Conservation (phyloP, 2,113 vertebrate species). For the Phodopus roborovskii region DNA sequence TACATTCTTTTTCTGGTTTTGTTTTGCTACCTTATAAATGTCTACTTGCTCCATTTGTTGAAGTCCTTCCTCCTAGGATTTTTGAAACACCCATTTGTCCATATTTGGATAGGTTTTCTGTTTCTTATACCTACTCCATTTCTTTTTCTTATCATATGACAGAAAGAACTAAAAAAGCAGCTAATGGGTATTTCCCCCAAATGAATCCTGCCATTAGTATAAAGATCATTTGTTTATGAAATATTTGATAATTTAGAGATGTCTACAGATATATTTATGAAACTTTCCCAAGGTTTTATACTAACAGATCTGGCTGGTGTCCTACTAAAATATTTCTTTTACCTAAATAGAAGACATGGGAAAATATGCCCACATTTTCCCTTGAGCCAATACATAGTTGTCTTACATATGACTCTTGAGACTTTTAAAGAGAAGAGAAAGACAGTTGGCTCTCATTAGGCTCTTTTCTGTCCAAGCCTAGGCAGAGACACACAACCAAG, state of each 20-base stretch:
- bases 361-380: constrained; percentile 74
- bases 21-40: not conserved
- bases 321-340: constrained; percentile 83
- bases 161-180: not conserved
- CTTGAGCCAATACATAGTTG: constrained; percentile 72
- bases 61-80: not conserved
- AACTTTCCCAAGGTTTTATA: constrained; percentile 58
- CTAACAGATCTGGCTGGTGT: constrained; percentile 78
- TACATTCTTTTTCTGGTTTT: not conserved
- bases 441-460: constrained; percentile 60
- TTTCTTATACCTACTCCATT: not conserved
- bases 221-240: constrained; percentile 24
- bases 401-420: constrained; percentile 55
- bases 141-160: not conserved
- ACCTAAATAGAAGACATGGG: constrained; percentile 89
- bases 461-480: constrained; percentile 40
- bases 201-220: not conserved
- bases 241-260: not conserved
- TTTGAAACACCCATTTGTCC: not conserved
- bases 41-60: not conserved
- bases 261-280: constrained; percentile 24
- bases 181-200: not conserved
- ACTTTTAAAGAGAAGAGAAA: constrained; percentile 64
- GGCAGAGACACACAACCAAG: not conserved
- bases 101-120: not conserved